Conservation (phyloP, 2,888 invertebrate genomes). For the Micropterix aruncella region DNA sequence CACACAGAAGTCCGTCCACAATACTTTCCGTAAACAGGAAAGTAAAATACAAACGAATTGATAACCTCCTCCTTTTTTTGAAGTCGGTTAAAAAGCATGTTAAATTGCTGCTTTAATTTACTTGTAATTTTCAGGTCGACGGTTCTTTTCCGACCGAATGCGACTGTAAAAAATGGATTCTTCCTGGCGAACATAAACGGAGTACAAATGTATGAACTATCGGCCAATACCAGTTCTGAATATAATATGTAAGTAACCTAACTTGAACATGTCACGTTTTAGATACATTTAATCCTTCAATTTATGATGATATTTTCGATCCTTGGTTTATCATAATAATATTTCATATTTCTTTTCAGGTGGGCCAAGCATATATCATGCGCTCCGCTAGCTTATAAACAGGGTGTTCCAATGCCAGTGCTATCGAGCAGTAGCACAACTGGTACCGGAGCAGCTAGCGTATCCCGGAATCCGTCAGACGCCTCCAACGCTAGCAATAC, state of each 20-base stretch:
- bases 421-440: conserved; percentile 21
- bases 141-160: conserved; percentile 34
- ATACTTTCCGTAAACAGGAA: too few relatives aligned
- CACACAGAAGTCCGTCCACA: too few relatives aligned
- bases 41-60: too few relatives aligned
- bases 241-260: conserved; percentile 26
- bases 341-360: conserved; percentile 16
- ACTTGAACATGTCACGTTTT: not conserved
- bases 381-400: conserved; percentile 22
- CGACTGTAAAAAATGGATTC: conserved; percentile 33
- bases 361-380: conserved; percentile 33
- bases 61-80: too few relatives aligned
- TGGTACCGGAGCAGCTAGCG: conserved; percentile 28
- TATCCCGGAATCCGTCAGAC: conserved; percentile 32
- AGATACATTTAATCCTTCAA: not conserved
- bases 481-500: conserved; percentile 20
- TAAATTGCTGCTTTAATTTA: too few relatives aligned
- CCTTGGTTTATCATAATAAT: not conserved
- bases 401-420: conserved; percentile 16
- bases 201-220: conserved; percentile 34
- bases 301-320: not conserved
- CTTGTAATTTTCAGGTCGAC: conserved; percentile 27
- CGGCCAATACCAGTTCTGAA: conserved; percentile 26
- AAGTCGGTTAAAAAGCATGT: too few relatives aligned
- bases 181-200: conserved; percentile 38